phyloP scores from a whole-genome alignment of 2,113 vertebrate genomes.

The Solenodon paradoxus region DNA sequence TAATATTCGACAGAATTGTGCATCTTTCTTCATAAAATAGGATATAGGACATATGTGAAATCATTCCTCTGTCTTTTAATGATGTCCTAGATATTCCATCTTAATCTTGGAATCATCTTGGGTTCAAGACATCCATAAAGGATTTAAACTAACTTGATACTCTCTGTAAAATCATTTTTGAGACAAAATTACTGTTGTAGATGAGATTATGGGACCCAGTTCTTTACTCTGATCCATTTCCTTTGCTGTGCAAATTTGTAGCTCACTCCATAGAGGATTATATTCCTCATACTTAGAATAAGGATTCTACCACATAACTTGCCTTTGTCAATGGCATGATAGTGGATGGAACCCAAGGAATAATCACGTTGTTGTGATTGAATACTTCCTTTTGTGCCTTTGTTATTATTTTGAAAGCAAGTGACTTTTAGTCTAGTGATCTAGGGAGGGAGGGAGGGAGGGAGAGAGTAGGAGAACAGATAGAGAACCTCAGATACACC shows the following conservation, averaged over 20 bases:
- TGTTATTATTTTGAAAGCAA: neutral
- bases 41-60: neutral
- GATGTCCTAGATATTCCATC: neutral
- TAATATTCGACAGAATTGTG: neutral
- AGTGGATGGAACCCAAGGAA: neutral
- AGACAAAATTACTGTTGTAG: accelerated
- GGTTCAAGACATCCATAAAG: neutral
- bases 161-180: neutral
- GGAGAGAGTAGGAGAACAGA: neutral
- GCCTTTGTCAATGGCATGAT: neutral
- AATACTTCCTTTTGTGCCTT: neutral
- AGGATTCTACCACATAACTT: neutral
- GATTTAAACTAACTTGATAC: neutral
- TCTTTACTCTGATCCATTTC: neutral
- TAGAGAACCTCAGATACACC: neutral
- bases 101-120: neutral
- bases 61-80: neutral
- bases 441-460: neutral
- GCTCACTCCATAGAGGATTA: neutral
- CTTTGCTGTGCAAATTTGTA: neutral
- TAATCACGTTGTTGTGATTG: neutral
- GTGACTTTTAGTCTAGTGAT: neutral
- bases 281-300: neutral
- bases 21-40: neutral
- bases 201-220: neutral